A percentile compares a stretch with the other conserved stretches of the same genome.
These are phyloP conservation scores for Nesidiocoris tenuis DNA, from an alignment of 2,888 invertebrate species.

Conservation along the genomic window DNA sequence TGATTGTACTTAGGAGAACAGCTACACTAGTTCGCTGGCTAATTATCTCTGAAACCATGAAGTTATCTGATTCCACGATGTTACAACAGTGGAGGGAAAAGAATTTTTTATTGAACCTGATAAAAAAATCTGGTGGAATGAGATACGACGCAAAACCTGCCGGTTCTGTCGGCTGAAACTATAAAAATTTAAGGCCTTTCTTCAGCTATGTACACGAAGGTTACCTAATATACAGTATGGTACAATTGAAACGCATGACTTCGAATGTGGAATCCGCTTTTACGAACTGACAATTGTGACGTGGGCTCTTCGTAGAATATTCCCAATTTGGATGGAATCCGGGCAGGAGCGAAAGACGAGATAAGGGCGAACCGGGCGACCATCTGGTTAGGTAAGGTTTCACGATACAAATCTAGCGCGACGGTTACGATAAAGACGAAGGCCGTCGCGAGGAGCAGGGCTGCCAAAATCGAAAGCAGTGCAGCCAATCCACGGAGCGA, in stretches of 20 bases:
- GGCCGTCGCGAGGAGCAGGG: slow-evolving; percentile 1
- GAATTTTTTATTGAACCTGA: too few relatives aligned
- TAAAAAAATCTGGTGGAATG: too few relatives aligned
- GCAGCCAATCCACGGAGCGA: background rate
- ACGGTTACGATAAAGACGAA: background rate
- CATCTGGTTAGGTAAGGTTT: background rate
- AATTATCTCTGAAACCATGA: background rate
- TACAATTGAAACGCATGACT: slow-evolving; percentile 11
- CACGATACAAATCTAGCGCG: background rate
- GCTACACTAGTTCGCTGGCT: background rate
- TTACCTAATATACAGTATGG: slow-evolving; percentile 33
- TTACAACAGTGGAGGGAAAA: too few relatives aligned
- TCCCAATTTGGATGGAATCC: background rate
- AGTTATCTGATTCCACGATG: too few relatives aligned
- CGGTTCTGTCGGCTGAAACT: too few relatives aligned
- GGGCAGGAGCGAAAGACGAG: background rate
- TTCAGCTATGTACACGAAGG: background rate
- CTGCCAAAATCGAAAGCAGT: background rate
- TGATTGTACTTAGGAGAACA: background rate
- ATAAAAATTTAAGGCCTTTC: slow-evolving; percentile 2
- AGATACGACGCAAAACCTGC: too few relatives aligned
- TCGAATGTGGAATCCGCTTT: background rate
- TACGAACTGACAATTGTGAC: slow-evolving; percentile 1
- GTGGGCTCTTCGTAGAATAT: background rate
- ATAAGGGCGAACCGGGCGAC: background rate